Percentiles rank a stretch among this genome's conserved stretches.
Conservation (phyloP, 1,140 invertebrate genomes). For the Drosophila navojoa region DNA sequence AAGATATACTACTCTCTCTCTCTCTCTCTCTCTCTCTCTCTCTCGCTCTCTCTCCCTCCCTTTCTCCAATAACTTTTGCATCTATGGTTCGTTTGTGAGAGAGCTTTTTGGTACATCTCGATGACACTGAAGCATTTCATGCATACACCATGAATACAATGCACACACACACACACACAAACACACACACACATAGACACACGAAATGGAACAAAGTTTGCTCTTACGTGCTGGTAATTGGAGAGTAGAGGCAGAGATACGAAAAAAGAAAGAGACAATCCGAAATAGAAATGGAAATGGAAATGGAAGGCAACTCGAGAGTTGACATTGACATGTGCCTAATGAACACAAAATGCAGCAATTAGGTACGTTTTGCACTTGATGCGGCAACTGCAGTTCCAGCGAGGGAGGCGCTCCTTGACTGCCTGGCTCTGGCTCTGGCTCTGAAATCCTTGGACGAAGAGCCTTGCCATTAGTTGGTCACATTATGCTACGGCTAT, state of each 20-base stretch:
- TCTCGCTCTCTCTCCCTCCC: too few relatives aligned
- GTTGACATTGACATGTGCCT: slow-evolving; percentile 4
- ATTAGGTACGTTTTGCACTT: slow-evolving; percentile 9
- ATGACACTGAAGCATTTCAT: too few relatives aligned
- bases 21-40: too few relatives aligned
- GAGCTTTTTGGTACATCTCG: too few relatives aligned
- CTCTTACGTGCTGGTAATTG: neutral
- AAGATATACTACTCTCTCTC: too few relatives aligned
- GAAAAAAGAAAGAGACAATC: too few relatives aligned
- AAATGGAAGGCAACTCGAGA: neutral
- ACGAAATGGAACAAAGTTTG: neutral
- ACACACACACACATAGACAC: too few relatives aligned
- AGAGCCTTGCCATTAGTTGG: slow-evolving; percentile 37
- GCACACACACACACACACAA: too few relatives aligned
- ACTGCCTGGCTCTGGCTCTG: neutral
- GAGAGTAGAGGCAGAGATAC: neutral
- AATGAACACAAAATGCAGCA: slow-evolving; percentile 17
- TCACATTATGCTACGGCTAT: slow-evolving; percentile 17
- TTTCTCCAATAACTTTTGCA: too few relatives aligned
- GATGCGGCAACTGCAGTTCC: neutral
- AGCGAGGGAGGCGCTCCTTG: slow-evolving; percentile 9
- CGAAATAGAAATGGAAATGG: neutral
- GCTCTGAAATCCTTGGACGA: neutral
- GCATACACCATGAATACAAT: too few relatives aligned
- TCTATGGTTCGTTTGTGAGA: too few relatives aligned